phyloP scores from a whole-genome alignment of 2,888 invertebrate species.

The Callinectes sapidus region DNA sequence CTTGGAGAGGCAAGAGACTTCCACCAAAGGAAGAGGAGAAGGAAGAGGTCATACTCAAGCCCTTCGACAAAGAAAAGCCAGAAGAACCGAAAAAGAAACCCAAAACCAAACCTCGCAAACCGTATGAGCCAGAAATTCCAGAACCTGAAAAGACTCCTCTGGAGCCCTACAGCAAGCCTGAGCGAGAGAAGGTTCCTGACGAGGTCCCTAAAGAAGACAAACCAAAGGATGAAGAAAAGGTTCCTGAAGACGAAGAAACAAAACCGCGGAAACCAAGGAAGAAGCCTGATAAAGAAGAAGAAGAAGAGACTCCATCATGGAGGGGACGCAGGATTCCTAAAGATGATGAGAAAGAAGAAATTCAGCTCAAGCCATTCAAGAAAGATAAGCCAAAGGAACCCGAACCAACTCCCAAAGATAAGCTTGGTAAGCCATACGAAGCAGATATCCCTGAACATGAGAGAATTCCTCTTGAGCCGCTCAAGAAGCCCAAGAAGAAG shows the following conservation, averaged over 20 bases:
- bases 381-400: conserved; percentile 54
- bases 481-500: conserved; percentile 49
- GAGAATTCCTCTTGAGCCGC: conserved; percentile 46
- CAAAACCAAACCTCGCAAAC: conserved; percentile 45
- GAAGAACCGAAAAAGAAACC: conserved; percentile 53
- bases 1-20: conserved; percentile 48
- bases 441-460: conserved; percentile 53
- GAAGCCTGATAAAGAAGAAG: conserved; percentile 54
- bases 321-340: conserved; percentile 53
- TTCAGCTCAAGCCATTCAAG: conserved; percentile 61
- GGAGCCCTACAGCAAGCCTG: conserved; percentile 57
- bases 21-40: conserved; percentile 66
- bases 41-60: conserved; percentile 60
- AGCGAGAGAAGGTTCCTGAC: conserved; percentile 47
- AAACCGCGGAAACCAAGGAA: conserved; percentile 47
- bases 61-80: conserved; percentile 61
- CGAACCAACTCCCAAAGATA: conserved; percentile 42
- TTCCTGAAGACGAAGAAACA: conserved; percentile 2
- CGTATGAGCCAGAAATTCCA: conserved; percentile 56
- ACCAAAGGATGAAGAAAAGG: conserved; percentile 46
- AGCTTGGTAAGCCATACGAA: conserved; percentile 46
- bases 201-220: conserved; percentile 40
- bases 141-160: conserved; percentile 50
- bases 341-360: conserved; percentile 58
- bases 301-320: conserved; percentile 53